These are phyloP conservation scores for Pachypsylla venusta DNA, from an alignment of 1,140 invertebrate genomes.

Conservation along the genomic window DNA sequence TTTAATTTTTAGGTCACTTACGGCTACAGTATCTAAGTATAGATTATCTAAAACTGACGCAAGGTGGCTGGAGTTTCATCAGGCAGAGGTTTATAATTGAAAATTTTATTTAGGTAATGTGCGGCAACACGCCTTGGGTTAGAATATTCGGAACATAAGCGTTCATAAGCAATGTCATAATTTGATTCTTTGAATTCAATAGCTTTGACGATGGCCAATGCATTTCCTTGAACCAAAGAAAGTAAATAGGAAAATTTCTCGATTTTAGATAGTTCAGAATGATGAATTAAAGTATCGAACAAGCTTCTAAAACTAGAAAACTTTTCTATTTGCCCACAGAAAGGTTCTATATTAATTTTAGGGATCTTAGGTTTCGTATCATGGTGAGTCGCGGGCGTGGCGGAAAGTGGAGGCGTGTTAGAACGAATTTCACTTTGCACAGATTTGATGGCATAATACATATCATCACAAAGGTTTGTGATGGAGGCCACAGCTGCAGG, in stretches of 20 bases:
- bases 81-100: not conserved
- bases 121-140: not conserved
- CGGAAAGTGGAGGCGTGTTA: not conserved
- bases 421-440: not conserved
- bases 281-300: not conserved
- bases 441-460: conserved; percentile 1
- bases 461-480: too few relatives aligned
- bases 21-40: not conserved
- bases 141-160: not conserved
- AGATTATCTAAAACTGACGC: not conserved
- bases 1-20: not conserved
- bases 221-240: not conserved
- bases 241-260: conserved; percentile 1
- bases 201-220: not conserved
- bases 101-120: not conserved
- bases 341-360: not conserved
- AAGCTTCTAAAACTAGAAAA: not conserved
- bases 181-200: not conserved
- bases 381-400: not conserved
- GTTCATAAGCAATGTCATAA: not conserved
- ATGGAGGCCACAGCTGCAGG: not conserved
- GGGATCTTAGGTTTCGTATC: not conserved
- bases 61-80: not conserved
- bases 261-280: not conserved
- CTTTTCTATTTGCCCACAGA: not conserved